A percentile compares a stretch with the other conserved stretches of the same genome.
phyloP scores from a whole-genome alignment of 2,113 vertebrate species.

The Lepisosteus oculatus region DNA sequence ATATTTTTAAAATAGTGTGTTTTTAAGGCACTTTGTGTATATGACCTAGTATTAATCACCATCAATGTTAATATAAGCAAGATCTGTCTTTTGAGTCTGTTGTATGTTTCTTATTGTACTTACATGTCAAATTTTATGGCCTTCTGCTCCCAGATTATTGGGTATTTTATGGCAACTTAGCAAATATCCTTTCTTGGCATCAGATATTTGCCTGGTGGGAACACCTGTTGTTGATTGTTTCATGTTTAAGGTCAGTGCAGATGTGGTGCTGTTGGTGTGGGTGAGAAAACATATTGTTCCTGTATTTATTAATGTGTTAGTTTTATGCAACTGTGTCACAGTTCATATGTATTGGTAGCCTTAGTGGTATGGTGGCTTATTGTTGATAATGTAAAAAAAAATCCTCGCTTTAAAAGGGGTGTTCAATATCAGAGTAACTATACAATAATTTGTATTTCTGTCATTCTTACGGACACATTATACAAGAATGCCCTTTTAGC shows the following conservation, averaged over 20 bases:
- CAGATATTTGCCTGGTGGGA: background rate
- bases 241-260: background rate
- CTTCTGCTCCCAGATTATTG: background rate
- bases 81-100: background rate
- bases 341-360: background rate
- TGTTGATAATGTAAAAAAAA: no score
- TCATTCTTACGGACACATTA: no score
- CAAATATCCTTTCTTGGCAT: background rate
- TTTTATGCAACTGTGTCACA: slow-evolving; percentile 6
- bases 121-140: background rate
- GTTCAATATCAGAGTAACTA: no score
- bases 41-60: background rate
- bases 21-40: background rate
- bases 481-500: no score
- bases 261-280: background rate
- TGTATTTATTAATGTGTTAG: slow-evolving; percentile 18
- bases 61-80: background rate
- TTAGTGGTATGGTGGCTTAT: background rate
- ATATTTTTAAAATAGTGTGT: no score
- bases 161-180: background rate
- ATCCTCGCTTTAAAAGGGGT: no score
- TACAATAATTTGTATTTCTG: no score
- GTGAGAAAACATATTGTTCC: slow-evolving; percentile 1
- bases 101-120: background rate
- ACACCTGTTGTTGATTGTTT: background rate